Conservation (phyloP, 1,140 invertebrate species). For the Archegozetes longisetosus region DNA sequence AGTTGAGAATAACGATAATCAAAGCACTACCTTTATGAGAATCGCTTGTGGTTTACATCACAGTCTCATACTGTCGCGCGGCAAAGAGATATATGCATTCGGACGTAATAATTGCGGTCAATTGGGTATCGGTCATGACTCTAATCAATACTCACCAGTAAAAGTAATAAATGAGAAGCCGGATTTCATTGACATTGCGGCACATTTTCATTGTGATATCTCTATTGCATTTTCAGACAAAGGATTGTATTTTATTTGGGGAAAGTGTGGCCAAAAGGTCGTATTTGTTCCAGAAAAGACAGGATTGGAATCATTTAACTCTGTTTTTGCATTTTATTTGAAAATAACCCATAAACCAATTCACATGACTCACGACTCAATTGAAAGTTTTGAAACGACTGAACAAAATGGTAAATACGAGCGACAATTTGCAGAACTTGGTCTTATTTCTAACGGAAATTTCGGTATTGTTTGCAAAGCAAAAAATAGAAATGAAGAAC, state of each 20-base stretch:
- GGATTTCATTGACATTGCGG: slow-evolving; percentile 1
- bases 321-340: too few species aligned
- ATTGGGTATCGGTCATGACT: slow-evolving; percentile 38
- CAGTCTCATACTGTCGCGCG: slow-evolving; percentile 41
- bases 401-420: too few species aligned
- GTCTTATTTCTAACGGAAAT: too few species aligned
- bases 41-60: slow-evolving; percentile 42
- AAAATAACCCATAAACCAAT: too few species aligned
- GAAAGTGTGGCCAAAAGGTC: not conserved
- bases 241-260: slow-evolving; percentile 6
- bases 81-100: slow-evolving; percentile 48
- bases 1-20: slow-evolving; percentile 27
- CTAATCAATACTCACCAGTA: not conserved
- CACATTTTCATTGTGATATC: not conserved
- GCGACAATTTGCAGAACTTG: too few species aligned
- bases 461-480: too few species aligned
- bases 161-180: not conserved
- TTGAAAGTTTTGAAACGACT: too few species aligned
- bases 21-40: slow-evolving; percentile 29
- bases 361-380: too few species aligned
- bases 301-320: too few species aligned
- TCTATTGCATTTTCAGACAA: not conserved
- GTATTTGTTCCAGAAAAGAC: too few species aligned
- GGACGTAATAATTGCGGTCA: slow-evolving; percentile 52
- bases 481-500: too few species aligned